Evolutionary conservation across 2,888 invertebrate species (phyloP), one percentile per base, ranked within the genome.

Genomic region (Caenorhabditis macrosperma): DNA sequence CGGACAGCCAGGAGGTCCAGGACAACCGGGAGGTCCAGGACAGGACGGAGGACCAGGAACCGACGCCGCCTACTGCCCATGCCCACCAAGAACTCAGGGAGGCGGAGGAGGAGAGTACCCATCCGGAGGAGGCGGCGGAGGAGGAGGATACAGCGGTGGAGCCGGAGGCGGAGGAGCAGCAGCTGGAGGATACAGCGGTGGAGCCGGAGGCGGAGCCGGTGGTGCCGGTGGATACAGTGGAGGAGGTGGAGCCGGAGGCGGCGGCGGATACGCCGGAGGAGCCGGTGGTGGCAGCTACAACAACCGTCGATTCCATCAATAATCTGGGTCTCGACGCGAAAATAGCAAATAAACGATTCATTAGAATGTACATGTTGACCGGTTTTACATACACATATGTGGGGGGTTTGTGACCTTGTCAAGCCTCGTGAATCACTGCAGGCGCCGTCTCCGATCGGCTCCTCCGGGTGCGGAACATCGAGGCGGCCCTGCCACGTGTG

Each of bases 81-180:
- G 83, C 67, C 82, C 82, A 60, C 78, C 82, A 55, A 63, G 82
- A 48, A 69, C 82, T 69, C 75, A 66, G 35, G 75, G 59, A 46
- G 79, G 74, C n/a, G 68, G 78, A n/a, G 76, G 76, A 33, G 78
- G 67, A 24, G 67, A 50, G 7, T 41, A 35, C 33, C n/a, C 26
- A 20, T 5, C 48, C 9, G 78, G 55, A 50, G 67, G 64, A n/a
- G 71, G 59, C 30, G 67, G 52, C 20, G 64, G 60, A 7, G 69
- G 57, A 35, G 61, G 61, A 28, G 71, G 75, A 52, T 59, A 33
- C 44, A 55, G 38, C 22, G 67, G 50, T 15, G 72, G 60, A 46
- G 78, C 46, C 12, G 67, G 55, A 54, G 60, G 55, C n/a, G 63
- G 44, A 15, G 63, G 71, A 22, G 54, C 52, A 41, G 55, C 46